A percentile compares a stretch with the other conserved stretches of the same genome.
These are phyloP conservation scores for Machimus rusticus DNA, from an alignment of 2,888 invertebrate genomes.

Conservation along the genomic window DNA sequence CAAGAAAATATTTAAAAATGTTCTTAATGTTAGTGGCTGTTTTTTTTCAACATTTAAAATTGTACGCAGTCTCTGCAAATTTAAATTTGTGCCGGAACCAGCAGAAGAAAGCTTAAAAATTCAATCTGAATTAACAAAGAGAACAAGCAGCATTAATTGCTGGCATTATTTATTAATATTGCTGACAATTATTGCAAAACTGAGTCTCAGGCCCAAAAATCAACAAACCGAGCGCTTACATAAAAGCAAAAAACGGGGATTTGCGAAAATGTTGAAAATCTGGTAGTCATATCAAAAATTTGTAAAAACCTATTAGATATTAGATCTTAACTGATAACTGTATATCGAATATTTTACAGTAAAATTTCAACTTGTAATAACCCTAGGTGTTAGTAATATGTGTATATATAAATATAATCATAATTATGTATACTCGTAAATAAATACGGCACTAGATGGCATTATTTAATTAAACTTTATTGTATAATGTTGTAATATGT, in stretches of 20 bases:
- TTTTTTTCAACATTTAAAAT: not conserved
- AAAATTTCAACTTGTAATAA: conserved; percentile 40
- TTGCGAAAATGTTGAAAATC: not conserved
- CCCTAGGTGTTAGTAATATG: conserved; percentile 19
- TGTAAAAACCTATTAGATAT: conserved; percentile 31
- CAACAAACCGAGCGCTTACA: not conserved
- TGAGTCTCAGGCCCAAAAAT: conserved; percentile 12
- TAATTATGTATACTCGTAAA: conserved; percentile 43
- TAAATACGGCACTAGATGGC: conserved; percentile 48
- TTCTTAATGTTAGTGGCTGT: not conserved
- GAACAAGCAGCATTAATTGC: not conserved
- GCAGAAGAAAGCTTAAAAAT: not conserved
- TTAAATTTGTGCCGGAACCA: not conserved
- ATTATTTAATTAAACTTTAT: conserved; percentile 44
- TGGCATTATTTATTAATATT: not conserved
- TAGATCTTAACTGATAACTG: conserved; percentile 35
- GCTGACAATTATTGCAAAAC: not conserved
- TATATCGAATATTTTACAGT: conserved; percentile 34
- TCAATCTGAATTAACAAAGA: not conserved
- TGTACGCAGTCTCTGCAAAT: not conserved
- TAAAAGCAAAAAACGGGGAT: not conserved
- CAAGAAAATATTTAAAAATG: not conserved
- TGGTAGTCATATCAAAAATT: conserved; percentile 36
- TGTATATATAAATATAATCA: conserved; percentile 44
- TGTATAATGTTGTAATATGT: conserved; percentile 38